Evolutionary conservation across 1,140 invertebrate genomes (phyloP).

Genomic region (Phthorimaea operculella): DNA sequence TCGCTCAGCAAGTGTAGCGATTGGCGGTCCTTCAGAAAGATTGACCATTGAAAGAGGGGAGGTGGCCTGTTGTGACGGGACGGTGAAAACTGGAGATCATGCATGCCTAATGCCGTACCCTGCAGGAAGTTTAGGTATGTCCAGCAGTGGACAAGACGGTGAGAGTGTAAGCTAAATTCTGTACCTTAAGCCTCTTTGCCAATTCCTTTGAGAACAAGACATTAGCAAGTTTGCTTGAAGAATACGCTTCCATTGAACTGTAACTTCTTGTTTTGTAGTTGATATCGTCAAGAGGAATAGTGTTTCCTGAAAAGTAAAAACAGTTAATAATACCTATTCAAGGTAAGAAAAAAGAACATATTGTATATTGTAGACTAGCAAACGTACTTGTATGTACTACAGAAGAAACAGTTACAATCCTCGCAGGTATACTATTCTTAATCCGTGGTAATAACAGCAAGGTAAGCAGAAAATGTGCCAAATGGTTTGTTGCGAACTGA

Average conservation of each 20-base stretch:
- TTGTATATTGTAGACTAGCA: slow-evolving; percentile 9
- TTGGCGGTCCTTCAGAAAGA: no score
- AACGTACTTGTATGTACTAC: slow-evolving; percentile 58
- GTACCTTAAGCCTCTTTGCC: slow-evolving; percentile 69
- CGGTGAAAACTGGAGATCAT: no score
- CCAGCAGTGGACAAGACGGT: no score
- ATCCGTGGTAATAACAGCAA: slow-evolving; percentile 78
- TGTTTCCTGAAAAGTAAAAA: slow-evolving; percentile 61
- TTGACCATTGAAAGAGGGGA: no score
- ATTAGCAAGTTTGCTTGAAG: slow-evolving; percentile 81
- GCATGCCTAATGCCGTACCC: no score
- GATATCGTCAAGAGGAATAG: slow-evolving; percentile 76
- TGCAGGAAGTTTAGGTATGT: no score
- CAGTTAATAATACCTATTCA: slow-evolving; percentile 10
- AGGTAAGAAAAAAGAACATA: neutral
- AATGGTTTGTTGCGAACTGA: slow-evolving; percentile 83
- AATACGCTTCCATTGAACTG: slow-evolving; percentile 70
- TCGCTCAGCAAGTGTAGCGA: no score
- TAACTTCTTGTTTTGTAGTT: slow-evolving; percentile 74
- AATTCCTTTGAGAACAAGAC: slow-evolving; percentile 78
- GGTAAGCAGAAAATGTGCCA: slow-evolving; percentile 90
- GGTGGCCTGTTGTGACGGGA: no score
- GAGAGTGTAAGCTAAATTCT: no score
- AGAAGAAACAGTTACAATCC: slow-evolving; percentile 71
- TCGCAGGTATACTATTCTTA: slow-evolving; percentile 69